A percentile compares a stretch with the other conserved stretches of the same genome.
These are phyloP conservation scores for Drosophila diplacantha DNA, from an alignment of 2,888 invertebrate species.

Conservation along the genomic window DNA sequence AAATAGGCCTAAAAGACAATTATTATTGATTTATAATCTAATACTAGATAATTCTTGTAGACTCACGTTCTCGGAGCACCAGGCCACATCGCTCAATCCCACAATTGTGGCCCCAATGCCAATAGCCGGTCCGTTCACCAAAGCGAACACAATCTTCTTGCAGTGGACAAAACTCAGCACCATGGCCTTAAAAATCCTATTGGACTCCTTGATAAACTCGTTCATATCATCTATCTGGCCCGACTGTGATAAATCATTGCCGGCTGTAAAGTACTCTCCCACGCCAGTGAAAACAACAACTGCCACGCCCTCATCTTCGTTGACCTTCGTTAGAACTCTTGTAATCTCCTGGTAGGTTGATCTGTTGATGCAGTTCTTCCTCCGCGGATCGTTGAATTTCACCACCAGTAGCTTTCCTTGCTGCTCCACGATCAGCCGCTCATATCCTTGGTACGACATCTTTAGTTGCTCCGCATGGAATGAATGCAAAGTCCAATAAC, in stretches of 20 bases:
- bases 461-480: not conserved
- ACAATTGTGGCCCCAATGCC: constrained; percentile 89
- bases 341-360: constrained; percentile 84
- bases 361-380: constrained; percentile 87
- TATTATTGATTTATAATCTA: not conserved
- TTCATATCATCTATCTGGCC: constrained; percentile 7
- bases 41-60: not conserved
- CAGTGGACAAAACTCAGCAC: constrained; percentile 85
- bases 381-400: constrained; percentile 85
- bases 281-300: constrained; percentile 85
- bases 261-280: constrained; percentile 73
- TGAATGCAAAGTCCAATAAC: constrained; percentile 28
- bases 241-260: constrained; percentile 63
- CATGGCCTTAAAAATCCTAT: constrained; percentile 80
- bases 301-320: constrained; percentile 82
- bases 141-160: constrained; percentile 90
- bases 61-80: constrained; percentile 88
- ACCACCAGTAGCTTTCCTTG: constrained; percentile 81
- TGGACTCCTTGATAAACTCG: constrained; percentile 67
- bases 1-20: constrained; percentile 86
- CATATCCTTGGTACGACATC: constrained; percentile 61
- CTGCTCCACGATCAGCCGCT: constrained; percentile 69
- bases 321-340: constrained; percentile 83
- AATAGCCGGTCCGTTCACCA: constrained; percentile 96
- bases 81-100: constrained; percentile 91